phyloP scores from a whole-genome alignment of 2,113 vertebrate genomes.

The Salminus brasiliensis region DNA sequence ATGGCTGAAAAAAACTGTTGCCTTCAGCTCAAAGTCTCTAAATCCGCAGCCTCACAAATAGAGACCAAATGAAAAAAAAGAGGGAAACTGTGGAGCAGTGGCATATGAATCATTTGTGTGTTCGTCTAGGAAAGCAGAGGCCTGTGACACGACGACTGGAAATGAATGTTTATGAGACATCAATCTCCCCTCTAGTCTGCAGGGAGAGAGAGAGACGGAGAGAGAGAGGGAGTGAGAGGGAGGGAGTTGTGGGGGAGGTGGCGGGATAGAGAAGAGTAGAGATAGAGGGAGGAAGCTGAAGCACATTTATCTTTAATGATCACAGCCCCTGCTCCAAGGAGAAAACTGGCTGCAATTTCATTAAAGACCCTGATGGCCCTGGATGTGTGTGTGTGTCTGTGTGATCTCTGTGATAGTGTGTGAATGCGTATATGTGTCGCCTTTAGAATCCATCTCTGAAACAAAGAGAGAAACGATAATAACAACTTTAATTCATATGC shows the following conservation, averaged over 20 bases:
- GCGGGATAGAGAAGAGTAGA: conserved; percentile 36
- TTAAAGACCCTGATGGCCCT: conserved; percentile 51
- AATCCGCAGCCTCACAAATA: not conserved
- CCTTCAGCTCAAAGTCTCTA: not conserved
- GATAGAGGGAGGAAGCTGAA: conserved; percentile 45
- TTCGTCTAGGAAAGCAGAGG: conserved; percentile 33
- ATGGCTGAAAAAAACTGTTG: not conserved
- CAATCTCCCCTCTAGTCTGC: conserved; percentile 4
- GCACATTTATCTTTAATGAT: conserved; percentile 74
- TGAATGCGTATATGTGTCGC: conserved; percentile 12
- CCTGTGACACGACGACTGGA: conserved; percentile 22
- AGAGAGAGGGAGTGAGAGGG: conserved; percentile 38
- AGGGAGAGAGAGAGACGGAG: conserved; percentile 21
- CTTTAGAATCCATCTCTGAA: not conserved
- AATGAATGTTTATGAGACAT: conserved; percentile 42
- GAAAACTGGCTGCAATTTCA: conserved; percentile 61
- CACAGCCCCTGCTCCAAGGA: conserved; percentile 59
- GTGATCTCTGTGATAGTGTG: no score
- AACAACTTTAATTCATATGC: not conserved
- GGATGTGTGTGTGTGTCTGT: not conserved
- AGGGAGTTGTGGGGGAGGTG: no score
- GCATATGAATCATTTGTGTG: conserved; percentile 38
- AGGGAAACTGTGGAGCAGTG: not conserved
- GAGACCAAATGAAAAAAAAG: not conserved
- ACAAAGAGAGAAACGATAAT: not conserved